These are phyloP conservation scores for Tachypleus tridentatus DNA, from an alignment of 1,140 invertebrate species.

Conservation along the genomic window DNA sequence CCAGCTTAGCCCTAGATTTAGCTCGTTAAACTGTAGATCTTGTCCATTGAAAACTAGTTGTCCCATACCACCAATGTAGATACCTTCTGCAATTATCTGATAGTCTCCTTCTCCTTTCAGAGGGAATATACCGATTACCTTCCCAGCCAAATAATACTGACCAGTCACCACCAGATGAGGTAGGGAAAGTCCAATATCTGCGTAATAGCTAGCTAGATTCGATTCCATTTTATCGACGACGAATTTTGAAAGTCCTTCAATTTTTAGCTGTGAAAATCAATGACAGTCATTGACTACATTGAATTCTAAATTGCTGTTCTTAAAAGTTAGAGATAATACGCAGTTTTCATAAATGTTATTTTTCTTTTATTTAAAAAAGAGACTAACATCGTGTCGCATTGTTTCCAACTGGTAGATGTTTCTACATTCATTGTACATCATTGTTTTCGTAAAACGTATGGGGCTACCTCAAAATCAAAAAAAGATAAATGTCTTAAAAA, in stretches of 20 bases:
- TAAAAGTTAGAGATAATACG: no score
- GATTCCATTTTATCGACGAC: constrained; percentile 9
- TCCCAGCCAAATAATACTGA: constrained; percentile 10
- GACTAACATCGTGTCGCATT: no score
- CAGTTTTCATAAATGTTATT: no score
- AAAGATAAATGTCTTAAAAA: no score
- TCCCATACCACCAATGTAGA: constrained; percentile 9
- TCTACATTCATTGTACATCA: no score
- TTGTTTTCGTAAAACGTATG: no score
- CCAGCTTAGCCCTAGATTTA: constrained; percentile 15
- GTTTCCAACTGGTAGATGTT: no score
- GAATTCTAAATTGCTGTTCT: no score
- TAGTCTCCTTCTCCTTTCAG: constrained; percentile 13
- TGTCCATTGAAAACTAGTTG: constrained; percentile 5
- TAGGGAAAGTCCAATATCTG: constrained; percentile 8
- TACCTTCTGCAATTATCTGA: constrained; percentile 12
- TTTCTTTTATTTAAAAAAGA: no score
- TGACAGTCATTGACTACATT: no score
- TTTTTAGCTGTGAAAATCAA: constrained; percentile 12
- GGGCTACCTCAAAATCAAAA: no score
- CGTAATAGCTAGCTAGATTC: constrained; percentile 10
- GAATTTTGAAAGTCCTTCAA: constrained; percentile 11
- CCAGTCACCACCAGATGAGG: constrained; percentile 6
- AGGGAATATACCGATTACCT: constrained; percentile 16
- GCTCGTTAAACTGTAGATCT: constrained; percentile 7